Evolutionary conservation across 2,888 invertebrate species (phyloP).

Genomic region (Palloptera scutellata): DNA sequence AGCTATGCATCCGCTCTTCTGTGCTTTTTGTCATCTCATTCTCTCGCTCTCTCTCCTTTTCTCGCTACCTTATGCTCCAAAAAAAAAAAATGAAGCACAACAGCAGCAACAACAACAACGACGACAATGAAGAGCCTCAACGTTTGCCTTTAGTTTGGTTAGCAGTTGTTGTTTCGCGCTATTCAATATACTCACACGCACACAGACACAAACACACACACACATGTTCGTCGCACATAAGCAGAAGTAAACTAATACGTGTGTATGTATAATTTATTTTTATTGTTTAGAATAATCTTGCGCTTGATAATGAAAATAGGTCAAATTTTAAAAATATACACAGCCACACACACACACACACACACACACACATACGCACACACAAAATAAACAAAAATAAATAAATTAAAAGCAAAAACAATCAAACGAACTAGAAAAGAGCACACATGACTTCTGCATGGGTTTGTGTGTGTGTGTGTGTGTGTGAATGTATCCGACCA

Average conservation of each 20-base stretch:
- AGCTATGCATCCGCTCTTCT: background rate
- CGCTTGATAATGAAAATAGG: constrained; percentile 65
- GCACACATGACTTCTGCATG: background rate
- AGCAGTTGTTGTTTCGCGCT: too few relatives aligned
- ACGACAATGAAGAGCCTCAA: background rate
- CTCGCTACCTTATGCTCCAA: background rate
- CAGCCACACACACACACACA: constrained; percentile 47
- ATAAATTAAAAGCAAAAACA: too few relatives aligned
- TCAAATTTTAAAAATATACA: constrained; percentile 51
- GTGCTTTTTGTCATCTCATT: background rate
- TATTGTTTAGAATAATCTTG: constrained; percentile 65
- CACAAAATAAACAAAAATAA: background rate
- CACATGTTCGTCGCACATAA: too few relatives aligned
- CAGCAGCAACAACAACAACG: constrained; percentile 21
- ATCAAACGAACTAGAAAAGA: background rate
- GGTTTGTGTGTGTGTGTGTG: background rate
- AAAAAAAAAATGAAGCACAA: background rate
- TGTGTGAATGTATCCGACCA: constrained; percentile 10
- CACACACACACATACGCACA: constrained; percentile 9
- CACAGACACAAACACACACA: too few relatives aligned
- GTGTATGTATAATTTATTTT: constrained; percentile 19
- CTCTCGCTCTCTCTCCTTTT: too few relatives aligned
- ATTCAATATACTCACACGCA: too few relatives aligned
- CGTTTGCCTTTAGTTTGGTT: too few relatives aligned
- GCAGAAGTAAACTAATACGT: too few relatives aligned